Base-by-base conservation (phyloP, 2,113 vertebrate species). In the Ailuropoda melanoleuca region DNA sequence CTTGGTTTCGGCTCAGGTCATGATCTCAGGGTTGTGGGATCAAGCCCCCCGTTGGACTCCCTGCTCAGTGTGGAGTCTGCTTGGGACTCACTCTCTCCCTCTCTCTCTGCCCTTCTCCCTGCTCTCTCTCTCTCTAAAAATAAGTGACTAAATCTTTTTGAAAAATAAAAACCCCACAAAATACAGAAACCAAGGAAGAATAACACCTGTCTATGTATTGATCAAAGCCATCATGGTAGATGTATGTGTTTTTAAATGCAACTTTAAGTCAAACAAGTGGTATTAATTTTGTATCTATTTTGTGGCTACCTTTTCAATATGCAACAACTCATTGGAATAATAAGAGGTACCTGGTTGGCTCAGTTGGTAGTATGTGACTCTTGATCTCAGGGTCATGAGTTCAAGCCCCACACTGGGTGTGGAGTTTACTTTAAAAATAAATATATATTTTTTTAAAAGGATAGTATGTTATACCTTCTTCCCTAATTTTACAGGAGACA, bases 151-250 rank as follows among this genome's bases (percentile, higher is more conserved):
- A 68, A 68, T 68, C 64, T n/a, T 68, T 68, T 19, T 2, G n/a
- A 64, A 55, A 75, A 58, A 29, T 19, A 8, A 68, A 70, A 83
- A 85, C 14, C 0, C 2, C 56, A 84, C 75, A 93, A 84, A 74
- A 84, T 31, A 86, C 8, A 56, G 46, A 37, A 95, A 94, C 39
- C 17, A 60, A 68, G 80, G 34, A 95, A 97, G 68, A 93, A 84
- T 62, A 97, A 53, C 14, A 53, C 80, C 48, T 34, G 6, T 37
- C 48, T 34, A 8, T 37, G 17, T 31, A 60, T 43, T 84, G n/a
- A 86, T 93, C 77, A 75, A 88, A 93, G 56, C 21, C 13, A 46
- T 95, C 70, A 85, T 4, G 39, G 15, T 39, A 21, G 21, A 60
- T 75, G 60, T 14, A 85, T 43, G 39, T 88, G 17, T 60, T 83